Base-by-base conservation (phyloP, 2,888 invertebrate species). In the Brenthis hecate region DNA sequence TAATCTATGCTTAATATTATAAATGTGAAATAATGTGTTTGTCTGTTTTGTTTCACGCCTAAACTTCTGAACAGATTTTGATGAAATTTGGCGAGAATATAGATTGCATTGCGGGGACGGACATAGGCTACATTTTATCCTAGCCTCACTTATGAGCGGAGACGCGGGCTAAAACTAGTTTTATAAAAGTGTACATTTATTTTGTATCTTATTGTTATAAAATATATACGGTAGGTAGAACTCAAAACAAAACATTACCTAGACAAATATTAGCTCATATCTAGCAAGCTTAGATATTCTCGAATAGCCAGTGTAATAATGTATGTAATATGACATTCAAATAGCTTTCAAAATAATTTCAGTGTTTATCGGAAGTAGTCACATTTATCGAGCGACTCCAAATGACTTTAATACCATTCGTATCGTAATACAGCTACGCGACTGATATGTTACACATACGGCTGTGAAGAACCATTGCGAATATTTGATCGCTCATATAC, bases 331-430 rank as follows among this genome's bases (percentile, higher is more conserved):
- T 57, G 19, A 80, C 53, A 51, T 63, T 43, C 19, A 51, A 57
- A 58, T 48, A 71, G 74, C 71, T 71, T 71, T 71, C 66, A 64
- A 64, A 64, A 63, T 73, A 66, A 71, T 71, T 66, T 67, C 66
- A 74, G 74, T 73, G 68, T 76, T 76, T 77, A 75, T 76, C 74
- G 76, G 75, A 75, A 75, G 73, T 74, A 72, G 65, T 58, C 62
- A 50, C 72, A 66, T 68, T 69, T 77, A 78, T 77, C 75, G 74
- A 76, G 75, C 76, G 74, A 62, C 66, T 62, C 36, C 62, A 76
- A 77, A 77, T 76, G 73, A 77, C 72, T 75, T 72, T 71, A 67
- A 73, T 72, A 74, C 75, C 75, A 75, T 73, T 74, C 66, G 73
- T 75, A 76, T 76, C 71, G 73, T 74, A 77, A 77, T 69, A 74